Conservation (phyloP, 2,888 invertebrate species). For the Tipula unca region DNA sequence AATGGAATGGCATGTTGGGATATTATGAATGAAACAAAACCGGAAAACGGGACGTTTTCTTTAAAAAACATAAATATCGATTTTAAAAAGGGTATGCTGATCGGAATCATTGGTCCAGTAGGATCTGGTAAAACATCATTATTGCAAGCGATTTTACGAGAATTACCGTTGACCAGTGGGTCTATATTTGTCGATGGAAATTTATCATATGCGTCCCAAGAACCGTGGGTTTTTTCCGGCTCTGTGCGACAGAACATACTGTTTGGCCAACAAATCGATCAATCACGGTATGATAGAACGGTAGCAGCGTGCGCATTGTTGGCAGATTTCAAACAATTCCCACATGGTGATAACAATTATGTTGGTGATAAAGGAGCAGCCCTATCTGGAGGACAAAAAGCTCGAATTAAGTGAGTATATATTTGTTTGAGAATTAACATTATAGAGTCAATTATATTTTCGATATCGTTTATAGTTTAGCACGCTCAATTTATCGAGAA, state of each 20-base stretch:
- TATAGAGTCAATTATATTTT: no score
- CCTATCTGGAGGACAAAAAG: slow-evolving; percentile 63
- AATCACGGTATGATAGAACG: slow-evolving; percentile 36
- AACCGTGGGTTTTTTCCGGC: slow-evolving; percentile 74
- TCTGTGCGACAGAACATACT: slow-evolving; percentile 76
- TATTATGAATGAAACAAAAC: slow-evolving; percentile 19
- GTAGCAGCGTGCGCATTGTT: slow-evolving; percentile 41
- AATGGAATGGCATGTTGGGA: slow-evolving; percentile 45
- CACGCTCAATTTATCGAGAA: slow-evolving; percentile 38
- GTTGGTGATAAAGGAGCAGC: slow-evolving; percentile 52
- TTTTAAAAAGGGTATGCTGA: slow-evolving; percentile 49
- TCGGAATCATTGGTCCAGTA: slow-evolving; percentile 66
- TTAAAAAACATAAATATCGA: slow-evolving; percentile 47
- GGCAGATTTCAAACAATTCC: slow-evolving; percentile 47
- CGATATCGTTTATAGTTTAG: no score
- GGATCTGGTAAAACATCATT: slow-evolving; percentile 66
- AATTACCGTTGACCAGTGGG: slow-evolving; percentile 51
- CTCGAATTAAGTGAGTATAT: slow-evolving; percentile 45
- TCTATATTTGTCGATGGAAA: slow-evolving; percentile 52
- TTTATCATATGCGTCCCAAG: slow-evolving; percentile 72
- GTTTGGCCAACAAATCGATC: slow-evolving; percentile 51
- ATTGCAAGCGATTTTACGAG: slow-evolving; percentile 61
- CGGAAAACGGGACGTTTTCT: slow-evolving; percentile 32
- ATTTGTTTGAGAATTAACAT: not conserved
- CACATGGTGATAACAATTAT: slow-evolving; percentile 47